Evolutionary conservation across 2,113 vertebrate species (phyloP), one percentile per base, ranked within the genome.

Genomic region (Garra rufa): DNA sequence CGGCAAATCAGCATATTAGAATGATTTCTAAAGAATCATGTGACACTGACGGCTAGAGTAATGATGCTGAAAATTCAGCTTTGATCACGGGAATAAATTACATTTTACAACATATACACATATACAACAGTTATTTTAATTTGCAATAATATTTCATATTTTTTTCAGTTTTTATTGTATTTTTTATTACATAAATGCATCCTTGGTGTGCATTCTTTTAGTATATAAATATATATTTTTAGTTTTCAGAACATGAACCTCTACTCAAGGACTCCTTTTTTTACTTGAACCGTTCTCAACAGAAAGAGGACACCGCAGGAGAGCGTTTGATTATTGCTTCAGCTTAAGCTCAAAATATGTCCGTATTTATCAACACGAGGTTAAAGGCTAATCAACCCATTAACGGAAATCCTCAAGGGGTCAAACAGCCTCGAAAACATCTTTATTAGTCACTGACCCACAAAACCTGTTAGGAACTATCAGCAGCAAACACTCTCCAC

Each of bases 391-490:
- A 71, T 82, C 63, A 82, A 61, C 19, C n/a, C 67, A 81, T 69
- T 69, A 67, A 70, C 44, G 4, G 46, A 21, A 57, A 70, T 34
- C 50, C 63, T 41, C 19, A n/a, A 24, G 46, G 34, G 65, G 65
- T 82, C 46, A 52, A 17, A 70, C 46, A 70, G 17, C 34, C 34
- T 26, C 0, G 28, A 34, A 70, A 30, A 19, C 67, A 50, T 41
- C 30, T 30, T 50, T 52, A 14, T 34, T 50, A 70, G 30, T 41
- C 34, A 80, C 57, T 34, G 57, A 41, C 57, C 38, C 24, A 46
- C 59, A 26, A 30, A 81, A 46, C 59, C 61, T 67, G 43, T 67
- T 48, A 82, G 28, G 11, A 82, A 69, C 80, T 82, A 82, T 82
- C 44, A 70, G 80, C 65, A 0, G 80, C 59, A 71, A 69, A 28